A percentile compares a stretch with the other conserved stretches of the same genome.
Evolutionary conservation across 2,113 vertebrate genomes (phyloP).

Genomic region (Limanda limanda): DNA sequence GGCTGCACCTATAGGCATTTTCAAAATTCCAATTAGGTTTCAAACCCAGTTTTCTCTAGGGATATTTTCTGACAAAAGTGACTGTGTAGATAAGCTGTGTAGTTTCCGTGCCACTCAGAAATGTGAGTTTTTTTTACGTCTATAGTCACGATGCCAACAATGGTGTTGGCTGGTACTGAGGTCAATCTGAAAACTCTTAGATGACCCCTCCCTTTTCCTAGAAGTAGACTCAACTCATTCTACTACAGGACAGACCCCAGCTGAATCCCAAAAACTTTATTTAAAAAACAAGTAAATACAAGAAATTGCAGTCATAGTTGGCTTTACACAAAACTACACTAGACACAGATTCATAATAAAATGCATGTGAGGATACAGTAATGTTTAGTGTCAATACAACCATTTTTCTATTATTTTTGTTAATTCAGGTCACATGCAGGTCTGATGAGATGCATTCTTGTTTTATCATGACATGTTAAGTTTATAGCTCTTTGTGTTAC

Average conservation of each 20-base stretch:
- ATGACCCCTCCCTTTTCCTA: neutral
- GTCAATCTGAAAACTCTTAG: neutral
- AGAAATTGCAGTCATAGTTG: conserved; percentile 17
- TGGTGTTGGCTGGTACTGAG: neutral
- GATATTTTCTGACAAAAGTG: neutral
- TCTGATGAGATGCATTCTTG: neutral
- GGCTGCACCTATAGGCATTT: neutral
- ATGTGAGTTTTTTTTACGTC: neutral
- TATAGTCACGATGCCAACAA: neutral
- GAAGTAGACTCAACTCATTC: neutral
- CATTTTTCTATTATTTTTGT: neutral
- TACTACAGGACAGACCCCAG: neutral
- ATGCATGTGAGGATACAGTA: conserved; percentile 19
- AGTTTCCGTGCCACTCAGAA: neutral
- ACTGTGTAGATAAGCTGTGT: neutral
- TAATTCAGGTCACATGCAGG: neutral
- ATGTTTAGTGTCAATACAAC: neutral
- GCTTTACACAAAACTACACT: conserved; percentile 13
- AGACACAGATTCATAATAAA: conserved; percentile 4
- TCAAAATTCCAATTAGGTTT: neutral
- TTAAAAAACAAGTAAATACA: conserved; percentile 29
- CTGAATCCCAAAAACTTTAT: conserved; percentile 44
- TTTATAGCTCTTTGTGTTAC: neutral
- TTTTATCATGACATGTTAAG: neutral
- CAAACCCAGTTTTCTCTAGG: neutral